Base-by-base conservation (phyloP, 1,140 invertebrate species). In the Mycetomoellerius zeteki region DNA sequence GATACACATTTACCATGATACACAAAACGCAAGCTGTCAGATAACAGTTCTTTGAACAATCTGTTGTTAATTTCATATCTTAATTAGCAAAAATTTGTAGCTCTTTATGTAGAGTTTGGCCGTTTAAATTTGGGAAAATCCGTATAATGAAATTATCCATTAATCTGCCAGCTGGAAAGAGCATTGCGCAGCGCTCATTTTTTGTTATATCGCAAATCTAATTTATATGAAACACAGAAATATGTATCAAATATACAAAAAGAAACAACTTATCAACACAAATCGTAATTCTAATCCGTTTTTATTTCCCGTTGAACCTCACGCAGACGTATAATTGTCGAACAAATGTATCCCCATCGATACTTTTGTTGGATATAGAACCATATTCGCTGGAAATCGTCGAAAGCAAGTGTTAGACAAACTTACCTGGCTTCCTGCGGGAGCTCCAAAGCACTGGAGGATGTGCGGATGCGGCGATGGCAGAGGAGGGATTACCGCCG, bases 311-410 rank as follows among this genome's bases (percentile, higher is more conserved):
- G 24, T 56, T 73, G 10, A 56, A 54, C 56, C 16, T 33, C 50
- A 50, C 16, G 19, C 27, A 16, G 24, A 14, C 6, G 3, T 30
- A 4, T 3, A 10, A 16, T 27, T 21, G 16, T 1, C 8, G 0
- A 96, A 97, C 21, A 96, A 97, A 87, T 93, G 10, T 27, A 8
- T 99, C 10, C 99, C 92, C 6, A 96, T 98, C 0, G 97, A 98
- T 72, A 98, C 98, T n/a, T 98, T 98, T n/a, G 95, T n/a, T 12
- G 19, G 96, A 69, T 95, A 96, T 80, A 99, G 99, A 75, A 12
- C 95, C 96, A n/a, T 97, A 98, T 89, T 99, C 98, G 98, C 95
- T 98, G 62, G 96, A 97, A 87, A 95, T 98, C 64, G 96, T 98
- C 8, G 96, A 96, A 87, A 96, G 21, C 37, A 86, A 69, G 16